Conservation (phyloP, 1,140 invertebrate genomes). For the Tribolium madens region DNA sequence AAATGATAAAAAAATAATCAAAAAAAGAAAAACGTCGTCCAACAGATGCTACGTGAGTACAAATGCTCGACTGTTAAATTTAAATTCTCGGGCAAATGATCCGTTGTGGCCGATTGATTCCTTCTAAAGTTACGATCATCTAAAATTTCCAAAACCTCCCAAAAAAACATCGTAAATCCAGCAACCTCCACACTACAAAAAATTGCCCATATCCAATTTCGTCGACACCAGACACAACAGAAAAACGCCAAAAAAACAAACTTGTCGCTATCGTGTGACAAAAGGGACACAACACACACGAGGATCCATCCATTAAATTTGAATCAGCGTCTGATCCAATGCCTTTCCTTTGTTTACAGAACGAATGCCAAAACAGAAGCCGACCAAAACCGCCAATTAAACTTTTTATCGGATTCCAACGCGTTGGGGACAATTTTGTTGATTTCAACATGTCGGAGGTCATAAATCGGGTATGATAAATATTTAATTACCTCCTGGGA, state of each 20-base stretch:
- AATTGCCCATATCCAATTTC: constrained; percentile 12
- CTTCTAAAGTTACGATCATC: constrained; percentile 8
- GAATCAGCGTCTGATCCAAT: background rate
- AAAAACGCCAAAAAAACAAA: constrained; percentile 3
- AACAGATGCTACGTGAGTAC: background rate
- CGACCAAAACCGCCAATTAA: constrained; percentile 4
- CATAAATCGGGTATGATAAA: constrained; percentile 5
- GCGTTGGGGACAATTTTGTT: background rate
- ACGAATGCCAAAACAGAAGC: constrained; percentile 19
- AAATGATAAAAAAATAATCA: background rate
- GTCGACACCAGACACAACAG: background rate
- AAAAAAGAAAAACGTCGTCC: background rate
- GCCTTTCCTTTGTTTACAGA: constrained; percentile 13
- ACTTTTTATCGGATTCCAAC: constrained; percentile 12
- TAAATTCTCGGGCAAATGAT: background rate
- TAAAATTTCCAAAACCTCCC: constrained; percentile 8
- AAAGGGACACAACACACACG: background rate
- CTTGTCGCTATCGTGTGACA: constrained; percentile 1
- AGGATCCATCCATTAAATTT: constrained; percentile 17
- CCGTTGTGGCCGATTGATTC: background rate
- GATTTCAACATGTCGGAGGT: background rate
- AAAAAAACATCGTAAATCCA: constrained; percentile 6
- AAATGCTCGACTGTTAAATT: background rate
- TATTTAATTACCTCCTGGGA: constrained; percentile 23
- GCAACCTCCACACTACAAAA: background rate